Percentiles rank a stretch among this genome's conserved stretches.
Conservation (phyloP, 2,797 vertebrate species). For the Synanceia verrucosa region DNA sequence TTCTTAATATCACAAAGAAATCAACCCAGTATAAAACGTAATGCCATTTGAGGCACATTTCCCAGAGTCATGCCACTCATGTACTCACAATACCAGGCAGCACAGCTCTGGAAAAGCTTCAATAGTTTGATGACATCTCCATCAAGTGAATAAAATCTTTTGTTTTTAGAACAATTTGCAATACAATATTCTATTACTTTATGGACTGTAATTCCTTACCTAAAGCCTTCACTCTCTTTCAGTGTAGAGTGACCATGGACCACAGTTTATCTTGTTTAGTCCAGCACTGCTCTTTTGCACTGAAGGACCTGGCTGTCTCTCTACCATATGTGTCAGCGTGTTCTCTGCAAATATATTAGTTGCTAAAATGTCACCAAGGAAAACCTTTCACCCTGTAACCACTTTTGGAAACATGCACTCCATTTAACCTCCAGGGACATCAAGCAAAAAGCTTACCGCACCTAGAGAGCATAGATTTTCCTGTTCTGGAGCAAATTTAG, state of each 20-base stretch:
- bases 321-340: constrained; percentile 2
- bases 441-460: constrained; percentile 1
- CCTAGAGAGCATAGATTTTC: constrained; percentile 4
- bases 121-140: not conserved
- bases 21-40: constrained; percentile 36
- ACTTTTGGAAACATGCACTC: constrained; percentile 27
- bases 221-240: not conserved
- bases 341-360: not conserved
- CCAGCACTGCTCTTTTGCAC: not conserved
- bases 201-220: not conserved
- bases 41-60: constrained; percentile 37
- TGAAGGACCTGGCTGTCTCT: not conserved
- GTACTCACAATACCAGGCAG: constrained; percentile 9
- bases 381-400: constrained; percentile 9
- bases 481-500: constrained; percentile 27
- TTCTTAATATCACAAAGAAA: constrained; percentile 39
- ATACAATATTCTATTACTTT: not conserved
- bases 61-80: constrained; percentile 7
- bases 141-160: constrained; percentile 21
- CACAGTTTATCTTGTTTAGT: not conserved
- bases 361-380: constrained; percentile 15
- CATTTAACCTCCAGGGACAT: constrained; percentile 21
- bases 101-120: constrained; percentile 16
- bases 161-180: not conserved
- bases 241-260: not conserved